Base-by-base conservation (phyloP, 2,888 invertebrate species). In the Epsilonema sp. region DNA sequence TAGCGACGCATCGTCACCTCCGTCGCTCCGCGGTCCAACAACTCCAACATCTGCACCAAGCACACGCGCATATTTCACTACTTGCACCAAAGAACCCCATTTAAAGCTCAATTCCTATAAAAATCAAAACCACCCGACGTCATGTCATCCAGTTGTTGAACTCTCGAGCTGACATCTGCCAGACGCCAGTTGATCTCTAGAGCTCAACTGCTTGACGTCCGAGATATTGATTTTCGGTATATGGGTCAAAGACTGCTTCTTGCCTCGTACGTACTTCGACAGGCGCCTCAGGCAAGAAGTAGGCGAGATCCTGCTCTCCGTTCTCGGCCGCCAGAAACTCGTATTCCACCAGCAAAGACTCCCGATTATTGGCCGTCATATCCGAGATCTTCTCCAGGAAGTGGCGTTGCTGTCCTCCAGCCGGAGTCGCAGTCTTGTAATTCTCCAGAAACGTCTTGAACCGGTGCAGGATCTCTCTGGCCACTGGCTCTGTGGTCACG, bases 251-350 rank as follows among this genome's bases (percentile, higher is more conserved):
- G n/a, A n/a, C n/a, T n/a, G n/a, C n/a, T n/a, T n/a, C n/a, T n/a
- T n/a, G n/a, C n/a, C n/a, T n/a, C n/a, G n/a, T n/a, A 43, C 37
- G 69, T 82, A 94, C 86, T 70, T 92, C 89, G 54, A 80, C 77
- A 0, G 97, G 97, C 0, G 94, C 94, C 67, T 97, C 94, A 0
- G 94, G 94, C 44, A 97, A 65, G 66, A 99, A 97, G 67, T 86
- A 94, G 0, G 92, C 92, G 42, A 97, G 70, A 1, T 86, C 85
- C 65, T 89, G 86, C 63, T 90, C 89, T 57, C 81, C 78, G 44
- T 52, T 51, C 37, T 66, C 65, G n/a, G 80, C 75, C 0, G 89
- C 90, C 53, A 99, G 71, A 56, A 82, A 78, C 42, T 84, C 80
- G 68, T 90, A 97, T 59, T 92, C 89, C 0, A 97, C 82, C 40